phyloP scores from a whole-genome alignment of 2,888 invertebrate genomes.

The Amphipyra berbera region DNA sequence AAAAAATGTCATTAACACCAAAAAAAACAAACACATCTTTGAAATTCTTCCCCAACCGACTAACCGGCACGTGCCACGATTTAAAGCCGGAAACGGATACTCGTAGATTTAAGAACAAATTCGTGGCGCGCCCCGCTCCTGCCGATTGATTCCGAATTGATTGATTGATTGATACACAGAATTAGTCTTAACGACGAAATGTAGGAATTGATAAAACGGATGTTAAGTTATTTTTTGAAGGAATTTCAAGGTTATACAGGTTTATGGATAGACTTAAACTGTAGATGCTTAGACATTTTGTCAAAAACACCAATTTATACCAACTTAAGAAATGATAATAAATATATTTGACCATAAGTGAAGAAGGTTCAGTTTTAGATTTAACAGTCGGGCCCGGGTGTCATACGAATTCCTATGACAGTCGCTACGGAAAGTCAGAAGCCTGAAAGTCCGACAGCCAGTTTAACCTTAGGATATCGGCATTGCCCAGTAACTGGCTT shows the following conservation, averaged over 20 bases:
- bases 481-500: too few relatives aligned
- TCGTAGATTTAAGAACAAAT: conserved; percentile 65
- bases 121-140: conserved; percentile 59
- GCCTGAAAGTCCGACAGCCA: too few relatives aligned
- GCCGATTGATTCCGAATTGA: conserved; percentile 57
- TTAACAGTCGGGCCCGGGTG: too few relatives aligned
- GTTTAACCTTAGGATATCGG: too few relatives aligned
- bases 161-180: conserved; percentile 58
- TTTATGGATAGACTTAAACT: too few relatives aligned
- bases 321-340: too few relatives aligned
- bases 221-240: conserved; percentile 12
- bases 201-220: conserved; percentile 11
- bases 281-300: too few relatives aligned
- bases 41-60: conserved; percentile 31
- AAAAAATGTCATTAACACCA: conserved; percentile 19
- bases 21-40: conserved; percentile 33
- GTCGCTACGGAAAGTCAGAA: too few relatives aligned
- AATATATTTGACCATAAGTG: too few relatives aligned
- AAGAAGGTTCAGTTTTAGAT: too few relatives aligned
- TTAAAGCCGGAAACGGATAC: conserved; percentile 61
- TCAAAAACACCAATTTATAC: too few relatives aligned
- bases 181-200: conserved; percentile 27
- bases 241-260: not conserved
- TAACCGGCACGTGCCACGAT: conserved; percentile 48
- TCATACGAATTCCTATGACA: too few relatives aligned